Evolutionary conservation across 2,797 vertebrate species (phyloP).

Genomic region (Distichodus sexfasciatus): DNA sequence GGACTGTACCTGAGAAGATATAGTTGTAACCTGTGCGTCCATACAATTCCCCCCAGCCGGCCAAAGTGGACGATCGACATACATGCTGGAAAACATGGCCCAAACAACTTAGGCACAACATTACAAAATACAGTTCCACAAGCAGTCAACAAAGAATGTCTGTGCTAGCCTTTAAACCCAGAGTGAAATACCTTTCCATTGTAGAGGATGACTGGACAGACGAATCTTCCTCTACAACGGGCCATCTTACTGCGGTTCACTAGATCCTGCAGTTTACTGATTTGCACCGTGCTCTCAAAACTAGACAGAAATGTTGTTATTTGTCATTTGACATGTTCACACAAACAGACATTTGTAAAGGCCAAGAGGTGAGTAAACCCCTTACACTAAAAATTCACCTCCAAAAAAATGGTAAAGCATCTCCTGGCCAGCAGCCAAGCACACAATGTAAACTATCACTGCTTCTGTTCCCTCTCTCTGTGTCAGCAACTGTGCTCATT

Average conservation of each 20-base stretch:
- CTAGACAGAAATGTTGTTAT: conserved; percentile 68
- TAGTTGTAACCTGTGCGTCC: conserved; percentile 98
- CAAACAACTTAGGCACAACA: not conserved
- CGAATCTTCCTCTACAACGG: conserved; percentile 92
- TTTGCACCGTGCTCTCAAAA: conserved; percentile 89
- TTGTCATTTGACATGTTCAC: too few species aligned
- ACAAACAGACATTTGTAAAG: not conserved
- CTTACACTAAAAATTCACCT: not conserved
- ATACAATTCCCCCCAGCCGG: conserved; percentile 96
- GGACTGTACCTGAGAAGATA: conserved; percentile 88
- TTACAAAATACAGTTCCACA: not conserved
- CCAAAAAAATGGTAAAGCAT: not conserved
- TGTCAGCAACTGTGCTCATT: not conserved
- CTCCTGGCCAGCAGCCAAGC: not conserved
- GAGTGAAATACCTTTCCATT: conserved; percentile 95
- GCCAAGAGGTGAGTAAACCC: not conserved
- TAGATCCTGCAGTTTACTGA: conserved; percentile 90
- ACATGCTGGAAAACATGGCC: conserved; percentile 79
- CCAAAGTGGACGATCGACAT: conserved; percentile 93
- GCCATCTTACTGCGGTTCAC: conserved; percentile 95
- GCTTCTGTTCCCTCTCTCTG: not conserved
- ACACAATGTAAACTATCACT: not conserved
- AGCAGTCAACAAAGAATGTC: not conserved
- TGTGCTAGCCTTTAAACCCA: not conserved
- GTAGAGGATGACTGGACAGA: conserved; percentile 96